Base-by-base conservation (phyloP, 1,140 invertebrate species). In the Chrysopa pallens region DNA sequence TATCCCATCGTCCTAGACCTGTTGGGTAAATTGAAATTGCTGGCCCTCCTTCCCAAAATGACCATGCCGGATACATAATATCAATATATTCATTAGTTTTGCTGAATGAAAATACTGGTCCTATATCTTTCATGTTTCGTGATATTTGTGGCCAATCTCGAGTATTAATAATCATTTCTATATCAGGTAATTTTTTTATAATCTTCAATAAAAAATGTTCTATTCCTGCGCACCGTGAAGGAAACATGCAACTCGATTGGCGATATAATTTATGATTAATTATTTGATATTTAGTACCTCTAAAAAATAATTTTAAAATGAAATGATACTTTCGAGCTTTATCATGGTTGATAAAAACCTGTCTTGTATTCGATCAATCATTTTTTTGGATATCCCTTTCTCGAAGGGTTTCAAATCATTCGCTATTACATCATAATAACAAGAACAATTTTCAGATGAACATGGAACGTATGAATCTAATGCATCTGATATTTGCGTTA, bases 1-100 rank as follows among this genome's bases (percentile, higher is more conserved):
- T 52, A 63, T 95, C 89, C 93, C 93, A 98, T 38, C 87, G 65
- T 1, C 92, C 57, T 42, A 97, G 73, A 31, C 93, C 93, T 41
- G 73, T 81, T 0, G 93, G 92, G 67, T 95, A 93, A 6, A 94
- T 62, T 37, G 79, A 78, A 48, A 96, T 94, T 4, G 92, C 92
- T 36, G 93, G 93, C 2, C 93, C 93, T 37, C 93, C 92, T 66
- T 90, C 87, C 91, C 91, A 95, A 65, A 98, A 97, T 28, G 85
- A 80, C 93, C 93, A 97, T 0, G 92, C 84, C 38, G 93, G 93
- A 68, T 95, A 97, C 71, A 83, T 87, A 44, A 97, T 93, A 57
- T 98, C 93, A 59, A 73, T 72, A 62, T 91, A 87, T 12, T 88
- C 76, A 38, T 61, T 54, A 11, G 79, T 85, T 74, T 94, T 96